These are phyloP conservation scores for Salvelinus fontinalis DNA, from an alignment of 2,113 vertebrate species.

Conservation along the genomic window DNA sequence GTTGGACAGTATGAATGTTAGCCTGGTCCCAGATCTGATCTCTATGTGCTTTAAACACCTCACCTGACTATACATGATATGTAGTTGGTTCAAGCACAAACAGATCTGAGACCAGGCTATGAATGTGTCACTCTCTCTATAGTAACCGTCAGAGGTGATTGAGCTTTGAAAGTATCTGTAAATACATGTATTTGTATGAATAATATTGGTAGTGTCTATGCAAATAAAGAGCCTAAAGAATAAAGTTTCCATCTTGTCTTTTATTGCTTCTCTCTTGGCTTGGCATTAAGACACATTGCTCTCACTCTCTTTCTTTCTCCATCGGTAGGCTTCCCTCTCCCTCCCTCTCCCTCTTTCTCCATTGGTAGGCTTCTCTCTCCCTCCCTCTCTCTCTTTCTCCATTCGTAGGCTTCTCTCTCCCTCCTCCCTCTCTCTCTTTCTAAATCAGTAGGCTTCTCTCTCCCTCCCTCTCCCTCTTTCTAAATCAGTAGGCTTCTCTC, in stretches of 20 bases:
- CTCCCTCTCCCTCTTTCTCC: not conserved
- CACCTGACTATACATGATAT: too few relatives aligned
- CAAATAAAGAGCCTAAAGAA: conserved; percentile 20
- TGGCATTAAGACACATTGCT: conserved; percentile 28
- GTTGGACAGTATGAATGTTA: too few relatives aligned
- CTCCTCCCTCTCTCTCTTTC: conserved; percentile 21
- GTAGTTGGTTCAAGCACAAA: too few relatives aligned
- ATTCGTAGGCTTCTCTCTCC: conserved; percentile 38
- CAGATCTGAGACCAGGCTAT: too few relatives aligned
- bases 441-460: not conserved
- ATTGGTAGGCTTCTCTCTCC: not conserved
- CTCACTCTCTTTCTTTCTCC: conserved; percentile 16
- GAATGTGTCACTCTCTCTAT: too few relatives aligned
- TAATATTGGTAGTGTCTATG: not conserved
- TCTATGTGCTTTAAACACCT: too few relatives aligned
- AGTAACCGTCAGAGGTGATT: too few relatives aligned
- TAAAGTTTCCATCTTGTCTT: conserved; percentile 46
- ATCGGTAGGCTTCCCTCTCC: not conserved
- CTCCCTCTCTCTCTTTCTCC: too few relatives aligned
- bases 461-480: not conserved
- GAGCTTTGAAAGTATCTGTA: too few relatives aligned
- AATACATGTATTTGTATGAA: not conserved
- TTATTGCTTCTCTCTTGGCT: conserved; percentile 66
- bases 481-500: not conserved
- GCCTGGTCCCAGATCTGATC: too few relatives aligned